These are phyloP conservation scores for Sardinella longiceps DNA, from an alignment of 2,797 vertebrate genomes.

Conservation along the genomic window DNA sequence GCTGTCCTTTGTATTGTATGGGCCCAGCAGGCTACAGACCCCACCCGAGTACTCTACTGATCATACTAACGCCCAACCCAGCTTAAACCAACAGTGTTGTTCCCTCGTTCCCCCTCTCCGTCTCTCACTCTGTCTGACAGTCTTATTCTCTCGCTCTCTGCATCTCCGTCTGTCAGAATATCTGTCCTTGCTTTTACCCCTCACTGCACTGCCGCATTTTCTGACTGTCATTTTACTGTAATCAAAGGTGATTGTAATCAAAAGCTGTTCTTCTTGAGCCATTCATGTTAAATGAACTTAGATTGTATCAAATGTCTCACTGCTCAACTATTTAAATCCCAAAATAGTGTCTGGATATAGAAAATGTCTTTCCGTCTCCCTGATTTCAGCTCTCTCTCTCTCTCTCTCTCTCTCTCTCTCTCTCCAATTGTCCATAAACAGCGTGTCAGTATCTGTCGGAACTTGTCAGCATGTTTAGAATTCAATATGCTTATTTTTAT, in stretches of 20 bases:
- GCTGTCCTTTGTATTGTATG: slow-evolving; percentile 79
- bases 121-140: slow-evolving; percentile 40
- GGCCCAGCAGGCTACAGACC: slow-evolving; percentile 74
- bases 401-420: neutral
- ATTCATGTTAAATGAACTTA: neutral
- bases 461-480: neutral
- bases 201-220: neutral
- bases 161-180: neutral
- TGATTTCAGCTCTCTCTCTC: neutral
- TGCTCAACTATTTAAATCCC: neutral
- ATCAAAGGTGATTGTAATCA: neutral
- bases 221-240: neutral
- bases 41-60: slow-evolving; percentile 58
- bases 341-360: neutral
- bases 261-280: neutral
- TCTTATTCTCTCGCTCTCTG: slow-evolving; percentile 17
- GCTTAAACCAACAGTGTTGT: slow-evolving; percentile 55
- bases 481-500: neutral
- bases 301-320: neutral
- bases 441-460: no score
- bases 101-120: slow-evolving; percentile 28
- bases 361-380: slow-evolving; percentile 19
- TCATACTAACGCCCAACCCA: slow-evolving; percentile 52
- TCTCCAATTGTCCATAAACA: neutral
- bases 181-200: neutral